A percentile compares a stretch with the other conserved stretches of the same genome.
These are phyloP conservation scores for Halictus ligatus DNA, from an alignment of 2,888 invertebrate genomes.

Conservation along the genomic window DNA sequence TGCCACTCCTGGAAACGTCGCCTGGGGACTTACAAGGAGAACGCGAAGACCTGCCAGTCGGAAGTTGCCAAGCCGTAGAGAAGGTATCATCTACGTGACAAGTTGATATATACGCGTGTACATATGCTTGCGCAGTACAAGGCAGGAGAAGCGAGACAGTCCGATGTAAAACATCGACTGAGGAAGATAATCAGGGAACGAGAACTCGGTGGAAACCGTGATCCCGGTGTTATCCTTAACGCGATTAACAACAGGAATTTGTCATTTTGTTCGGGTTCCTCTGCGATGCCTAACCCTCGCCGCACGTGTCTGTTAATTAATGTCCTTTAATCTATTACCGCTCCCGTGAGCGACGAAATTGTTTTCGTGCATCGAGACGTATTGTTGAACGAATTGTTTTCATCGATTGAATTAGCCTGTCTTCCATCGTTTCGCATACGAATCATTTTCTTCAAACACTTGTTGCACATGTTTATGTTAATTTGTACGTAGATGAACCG, in stretches of 20 bases:
- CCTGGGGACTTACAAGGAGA: constrained; percentile 61
- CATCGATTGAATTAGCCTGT: no score
- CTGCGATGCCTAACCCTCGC: not conserved
- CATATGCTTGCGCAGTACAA: constrained; percentile 21
- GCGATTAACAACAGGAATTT: not conserved
- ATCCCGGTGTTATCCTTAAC: constrained; percentile 11
- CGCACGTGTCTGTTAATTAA: not conserved
- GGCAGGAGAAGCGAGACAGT: constrained; percentile 13
- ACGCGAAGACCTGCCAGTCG: constrained; percentile 54
- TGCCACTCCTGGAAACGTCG: constrained; percentile 62
- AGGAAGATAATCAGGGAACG: constrained; percentile 28
- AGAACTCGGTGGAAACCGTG: not conserved
- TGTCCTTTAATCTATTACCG: not conserved
- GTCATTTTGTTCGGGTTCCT: not conserved
- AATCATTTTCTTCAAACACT: not conserved
- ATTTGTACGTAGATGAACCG: not conserved
- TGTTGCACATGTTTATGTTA: not conserved
- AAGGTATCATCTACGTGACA: constrained; percentile 65
- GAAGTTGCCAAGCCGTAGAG: constrained; percentile 60
- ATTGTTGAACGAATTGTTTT: no score
- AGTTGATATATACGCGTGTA: constrained; percentile 47
- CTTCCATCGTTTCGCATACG: no score
- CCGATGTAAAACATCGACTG: constrained; percentile 20
- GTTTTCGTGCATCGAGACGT: not conserved
- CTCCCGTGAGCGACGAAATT: not conserved